Evolutionary conservation across 1,140 invertebrate species (phyloP), one percentile per base, ranked within the genome.

Genomic region (Phymastichus coffea): DNA sequence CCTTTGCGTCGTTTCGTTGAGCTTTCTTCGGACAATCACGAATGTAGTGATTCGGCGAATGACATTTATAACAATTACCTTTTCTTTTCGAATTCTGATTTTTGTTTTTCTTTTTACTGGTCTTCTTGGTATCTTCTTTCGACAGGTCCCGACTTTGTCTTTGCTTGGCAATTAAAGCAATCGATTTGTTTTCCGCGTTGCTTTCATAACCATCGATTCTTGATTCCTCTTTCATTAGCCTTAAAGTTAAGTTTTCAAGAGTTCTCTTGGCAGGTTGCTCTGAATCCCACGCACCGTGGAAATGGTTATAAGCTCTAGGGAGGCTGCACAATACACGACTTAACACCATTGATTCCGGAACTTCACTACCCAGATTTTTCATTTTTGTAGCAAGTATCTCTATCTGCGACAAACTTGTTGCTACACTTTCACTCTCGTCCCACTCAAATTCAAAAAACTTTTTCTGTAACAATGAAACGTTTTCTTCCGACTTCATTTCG

Each of bases 401-500:
- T 12, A 33, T 7, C 6, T 33, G 6, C 12, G 28, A 33, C 6
- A 33, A 7, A 33, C 12, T 6, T 12, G 6, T 6, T 12, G 28
- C 6, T 12, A 33, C 12, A 33, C 12, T 33, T 6, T 12, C 28
- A 6, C 6, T 33, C 12, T 6, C 6, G 12, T 33, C 28, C 28
- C 28, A 33, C 28, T 33, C 12, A 33, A 33, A 33, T 7, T 33
- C 28, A 12, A 33, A 33, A 12, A 33, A 33, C 28, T 33, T 33
- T 12, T 33, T 33, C 12, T 33, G 28, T 6, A 33, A 6, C 6
- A 33, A 12, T 33, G 28, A 6, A 33, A 33, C 6, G 17, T 57
- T 64, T 23, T 64, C 58, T 15, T 63, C 62, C 0, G 62, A 66
- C 30, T 69, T 64, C 55, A 63, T 60, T 23, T 70, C 65, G 51